Base-by-base conservation (phyloP, 1,140 invertebrate genomes). In the Tribolium castaneum region DNA sequence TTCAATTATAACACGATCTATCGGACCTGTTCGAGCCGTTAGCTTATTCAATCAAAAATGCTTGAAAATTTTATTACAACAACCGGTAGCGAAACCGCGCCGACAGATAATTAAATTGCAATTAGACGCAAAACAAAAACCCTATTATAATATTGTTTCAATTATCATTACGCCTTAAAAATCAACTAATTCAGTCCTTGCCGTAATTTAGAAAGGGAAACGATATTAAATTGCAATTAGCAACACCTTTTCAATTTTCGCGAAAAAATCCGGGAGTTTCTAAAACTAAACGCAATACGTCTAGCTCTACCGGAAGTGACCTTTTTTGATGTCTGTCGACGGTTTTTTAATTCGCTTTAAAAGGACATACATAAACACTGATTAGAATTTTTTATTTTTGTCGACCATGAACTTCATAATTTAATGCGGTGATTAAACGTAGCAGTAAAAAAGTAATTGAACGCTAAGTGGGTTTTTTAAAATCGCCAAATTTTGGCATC, bases 1-100 rank as follows among this genome's bases (percentile, higher is more conserved):
- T 66, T 66, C 59, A 66, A 66, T 66, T 66, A 66, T 59, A 25
- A n/a, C 14, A 6, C 19, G 16, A 59, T 19, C 14, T 59, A 59
- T 25, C 54, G 6, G 51, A 52, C 16, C 16, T 14, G n/a, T 16
- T 52, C 13, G 13, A 52, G 12, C 51, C 12, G 25, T 45, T 45
- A n/a, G 7, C 2, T n/a, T 10, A 9, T 45, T 45, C 39, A 45
- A 45, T 45, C n/a, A 45, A 45, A 45, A 45, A 5, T 4, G 25
- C 25, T 30, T 30, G 25, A 30, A 30, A 30, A 30, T 30, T 30
- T 30, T 30, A 30, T 30, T 30, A 30, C 25, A 30, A 30, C 25
- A 30, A 30, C 25, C 25, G 25, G 25, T 30, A 30, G 25, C 25
- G 25, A 30, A 30, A 45, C n/a, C 39, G n/a, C 35, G 9, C 10